Evolutionary conservation across 2,113 vertebrate genomes (phyloP).

Genomic region (Colaptes auratus): DNA sequence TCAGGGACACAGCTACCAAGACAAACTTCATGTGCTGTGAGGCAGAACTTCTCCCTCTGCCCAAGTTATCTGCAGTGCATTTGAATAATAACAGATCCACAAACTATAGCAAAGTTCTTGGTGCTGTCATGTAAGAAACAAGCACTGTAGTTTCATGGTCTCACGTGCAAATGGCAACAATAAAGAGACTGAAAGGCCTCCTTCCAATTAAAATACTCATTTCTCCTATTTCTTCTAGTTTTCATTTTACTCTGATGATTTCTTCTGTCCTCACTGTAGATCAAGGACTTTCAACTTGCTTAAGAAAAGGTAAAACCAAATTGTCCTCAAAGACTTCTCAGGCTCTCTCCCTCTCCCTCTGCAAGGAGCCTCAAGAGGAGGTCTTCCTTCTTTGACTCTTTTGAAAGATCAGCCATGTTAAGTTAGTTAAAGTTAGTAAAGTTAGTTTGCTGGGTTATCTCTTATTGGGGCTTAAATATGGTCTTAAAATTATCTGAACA

Average conservation of each 20-base stretch:
- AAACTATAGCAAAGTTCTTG: neutral
- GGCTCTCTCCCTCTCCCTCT: neutral
- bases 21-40: neutral
- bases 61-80: neutral
- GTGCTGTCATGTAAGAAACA: neutral
- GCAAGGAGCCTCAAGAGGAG: neutral
- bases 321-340: neutral
- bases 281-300: neutral
- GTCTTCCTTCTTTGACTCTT: neutral
- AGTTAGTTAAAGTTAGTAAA: neutral
- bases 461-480: rapidly evolving
- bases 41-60: neutral
- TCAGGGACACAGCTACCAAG: neutral
- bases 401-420: neutral
- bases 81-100: neutral
- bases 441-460: neutral
- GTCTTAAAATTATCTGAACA: neutral
- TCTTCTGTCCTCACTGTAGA: neutral
- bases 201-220: neutral
- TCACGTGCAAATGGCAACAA: neutral
- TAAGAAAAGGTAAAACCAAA: neutral
- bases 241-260: neutral
- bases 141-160: neutral
- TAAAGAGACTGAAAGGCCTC: neutral
- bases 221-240: neutral